A percentile compares a stretch with the other conserved stretches of the same genome.
Evolutionary conservation across 2,113 vertebrate species (phyloP).

Genomic region (Psilopsiagon aymara): DNA sequence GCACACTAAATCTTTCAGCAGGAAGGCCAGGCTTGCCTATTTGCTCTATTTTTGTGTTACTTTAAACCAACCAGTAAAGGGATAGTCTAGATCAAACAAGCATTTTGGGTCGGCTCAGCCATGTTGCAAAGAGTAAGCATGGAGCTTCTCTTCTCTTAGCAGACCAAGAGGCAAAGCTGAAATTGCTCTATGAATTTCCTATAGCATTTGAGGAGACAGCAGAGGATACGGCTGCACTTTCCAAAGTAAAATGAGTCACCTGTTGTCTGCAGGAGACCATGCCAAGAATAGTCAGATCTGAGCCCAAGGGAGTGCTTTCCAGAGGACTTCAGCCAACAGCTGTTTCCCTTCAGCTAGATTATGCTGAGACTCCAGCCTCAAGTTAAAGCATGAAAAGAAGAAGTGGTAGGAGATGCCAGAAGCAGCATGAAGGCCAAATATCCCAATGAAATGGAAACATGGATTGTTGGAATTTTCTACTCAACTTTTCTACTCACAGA

Average conservation of each 20-base stretch:
- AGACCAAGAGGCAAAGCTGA: background rate
- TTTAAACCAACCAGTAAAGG: constrained; percentile 18
- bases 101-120: background rate
- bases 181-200: background rate
- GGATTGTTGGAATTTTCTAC: background rate
- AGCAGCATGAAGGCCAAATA: background rate
- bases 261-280: constrained; percentile 26
- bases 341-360: constrained; percentile 51
- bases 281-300: constrained; percentile 31
- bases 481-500: background rate
- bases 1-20: background rate
- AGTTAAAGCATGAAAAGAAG: constrained; percentile 15
- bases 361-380: constrained; percentile 22
- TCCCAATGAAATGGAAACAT: background rate
- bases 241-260: constrained; percentile 61
- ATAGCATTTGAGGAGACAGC: background rate
- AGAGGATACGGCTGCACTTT: background rate
- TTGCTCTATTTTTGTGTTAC: background rate
- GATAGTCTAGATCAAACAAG: background rate
- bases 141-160: constrained; percentile 10
- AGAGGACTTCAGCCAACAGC: constrained; percentile 46
- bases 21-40: background rate
- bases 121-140: background rate
- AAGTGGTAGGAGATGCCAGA: background rate
- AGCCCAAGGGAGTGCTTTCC: constrained; percentile 31